Evolutionary conservation across 1,140 invertebrate genomes (phyloP).

Genomic region (Solenopsis fugax): DNA sequence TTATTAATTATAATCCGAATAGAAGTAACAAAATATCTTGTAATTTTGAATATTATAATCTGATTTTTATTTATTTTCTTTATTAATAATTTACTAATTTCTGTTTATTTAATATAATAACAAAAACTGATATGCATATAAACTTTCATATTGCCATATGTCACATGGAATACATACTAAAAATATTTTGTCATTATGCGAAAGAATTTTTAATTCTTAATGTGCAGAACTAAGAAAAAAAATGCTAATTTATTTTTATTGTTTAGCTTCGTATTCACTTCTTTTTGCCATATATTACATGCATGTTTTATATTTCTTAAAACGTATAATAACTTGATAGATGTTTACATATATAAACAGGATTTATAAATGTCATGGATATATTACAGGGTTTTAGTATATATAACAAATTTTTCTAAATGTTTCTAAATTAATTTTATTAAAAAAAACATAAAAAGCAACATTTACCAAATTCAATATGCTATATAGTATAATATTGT

Average conservation of each 20-base stretch:
- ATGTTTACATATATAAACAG: neutral
- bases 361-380: neutral
- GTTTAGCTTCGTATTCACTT: neutral
- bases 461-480: constrained; percentile 37
- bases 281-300: too few relatives aligned
- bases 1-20: neutral
- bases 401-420: neutral
- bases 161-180: neutral
- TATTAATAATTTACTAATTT: constrained; percentile 5
- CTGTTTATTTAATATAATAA: constrained; percentile 4
- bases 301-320: neutral
- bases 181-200: neutral
- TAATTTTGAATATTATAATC: constrained; percentile 6
- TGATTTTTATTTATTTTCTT: neutral
- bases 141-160: neutral
- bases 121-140: neutral
- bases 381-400: neutral
- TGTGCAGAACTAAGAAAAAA: neutral
- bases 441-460: neutral
- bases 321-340: neutral
- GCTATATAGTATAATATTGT: neutral
- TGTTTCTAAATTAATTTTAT: constrained; percentile 18
- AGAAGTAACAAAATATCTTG: neutral
- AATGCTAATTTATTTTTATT: neutral
- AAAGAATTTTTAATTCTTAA: neutral